Conservation (phyloP, 2,888 invertebrate species). For the Charanyca ferruginea region DNA sequence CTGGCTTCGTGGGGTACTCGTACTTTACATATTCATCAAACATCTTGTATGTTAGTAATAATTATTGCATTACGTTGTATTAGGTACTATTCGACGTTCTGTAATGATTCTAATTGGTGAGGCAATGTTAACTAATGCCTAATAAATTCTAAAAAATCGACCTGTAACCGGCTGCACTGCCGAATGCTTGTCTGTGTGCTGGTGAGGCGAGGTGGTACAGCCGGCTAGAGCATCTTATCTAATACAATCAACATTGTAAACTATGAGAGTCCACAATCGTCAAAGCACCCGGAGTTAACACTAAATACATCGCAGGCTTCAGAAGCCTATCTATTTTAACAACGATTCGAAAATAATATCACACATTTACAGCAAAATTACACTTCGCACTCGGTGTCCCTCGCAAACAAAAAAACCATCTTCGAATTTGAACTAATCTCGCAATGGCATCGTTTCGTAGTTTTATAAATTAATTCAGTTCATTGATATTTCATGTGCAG, state of each 20-base stretch:
- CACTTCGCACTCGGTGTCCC: conserved; percentile 85
- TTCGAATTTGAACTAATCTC: conserved; percentile 77
- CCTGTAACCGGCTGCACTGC: conserved; percentile 78
- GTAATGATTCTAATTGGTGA: conserved; percentile 83
- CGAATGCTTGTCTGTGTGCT: conserved; percentile 43
- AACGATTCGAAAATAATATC: conserved; percentile 89
- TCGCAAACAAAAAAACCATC: conserved; percentile 76
- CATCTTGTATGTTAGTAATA: conserved; percentile 82
- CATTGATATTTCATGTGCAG: conserved; percentile 84
- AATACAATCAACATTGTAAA: conserved; percentile 87
- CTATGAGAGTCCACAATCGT: conserved; percentile 90
- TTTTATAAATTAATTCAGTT: conserved; percentile 80
- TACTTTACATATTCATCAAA: conserved; percentile 76
- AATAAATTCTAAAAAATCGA: conserved; percentile 86
- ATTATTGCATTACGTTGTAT: conserved; percentile 75
- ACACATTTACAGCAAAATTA: conserved; percentile 89
- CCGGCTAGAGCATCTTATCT: conserved; percentile 80
- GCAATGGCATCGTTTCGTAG: conserved; percentile 78
- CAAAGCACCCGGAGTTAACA: conserved; percentile 91
- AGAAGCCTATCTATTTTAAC: conserved; percentile 85
- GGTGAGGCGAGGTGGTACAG: conserved; percentile 65
- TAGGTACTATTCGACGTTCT: conserved; percentile 70
- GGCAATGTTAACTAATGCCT: conserved; percentile 85
- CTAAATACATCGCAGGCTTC: conserved; percentile 90
- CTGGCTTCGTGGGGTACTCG: conserved; percentile 56